Percentiles rank a stretch among this genome's conserved stretches.
Conservation (phyloP, 2,113 vertebrate genomes). For the Phyllostomus hastatus region DNA sequence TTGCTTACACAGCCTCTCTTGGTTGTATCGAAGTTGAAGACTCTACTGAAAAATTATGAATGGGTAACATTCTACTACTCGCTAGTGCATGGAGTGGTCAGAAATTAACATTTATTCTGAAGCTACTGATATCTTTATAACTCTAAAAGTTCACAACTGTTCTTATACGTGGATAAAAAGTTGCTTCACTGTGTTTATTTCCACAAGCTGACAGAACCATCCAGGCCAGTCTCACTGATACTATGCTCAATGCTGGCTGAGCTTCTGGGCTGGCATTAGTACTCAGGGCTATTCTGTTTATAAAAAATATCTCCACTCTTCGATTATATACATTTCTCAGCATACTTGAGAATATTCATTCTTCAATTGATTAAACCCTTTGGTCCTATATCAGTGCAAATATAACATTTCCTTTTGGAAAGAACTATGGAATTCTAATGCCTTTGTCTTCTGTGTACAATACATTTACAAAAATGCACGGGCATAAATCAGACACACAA, state of each 20-base stretch:
- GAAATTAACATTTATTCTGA: neutral
- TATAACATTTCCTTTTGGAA: slow-evolving; percentile 7
- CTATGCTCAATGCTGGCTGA: neutral
- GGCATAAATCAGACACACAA: neutral
- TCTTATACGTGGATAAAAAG: neutral
- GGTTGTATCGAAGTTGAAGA: neutral
- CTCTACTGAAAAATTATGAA: neutral
- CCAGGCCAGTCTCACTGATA: neutral
- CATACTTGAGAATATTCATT: neutral
- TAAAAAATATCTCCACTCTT: neutral
- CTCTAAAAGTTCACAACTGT: neutral
- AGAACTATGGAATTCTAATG: neutral
- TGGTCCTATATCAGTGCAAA: neutral
- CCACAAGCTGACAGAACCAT: neutral
- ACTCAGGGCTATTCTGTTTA: neutral
- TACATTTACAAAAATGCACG: neutral
- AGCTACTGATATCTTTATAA: neutral
- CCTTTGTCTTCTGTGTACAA: neutral
- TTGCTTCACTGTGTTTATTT: neutral
- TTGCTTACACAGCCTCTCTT: neutral
- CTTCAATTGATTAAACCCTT: neutral
- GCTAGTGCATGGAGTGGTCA: neutral
- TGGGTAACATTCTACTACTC: neutral
- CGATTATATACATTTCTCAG: neutral
- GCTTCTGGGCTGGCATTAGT: neutral